A percentile compares a stretch with the other conserved stretches of the same genome.
phyloP scores from a whole-genome alignment of 1,140 invertebrate genomes.

The Zaprionus capensis region DNA sequence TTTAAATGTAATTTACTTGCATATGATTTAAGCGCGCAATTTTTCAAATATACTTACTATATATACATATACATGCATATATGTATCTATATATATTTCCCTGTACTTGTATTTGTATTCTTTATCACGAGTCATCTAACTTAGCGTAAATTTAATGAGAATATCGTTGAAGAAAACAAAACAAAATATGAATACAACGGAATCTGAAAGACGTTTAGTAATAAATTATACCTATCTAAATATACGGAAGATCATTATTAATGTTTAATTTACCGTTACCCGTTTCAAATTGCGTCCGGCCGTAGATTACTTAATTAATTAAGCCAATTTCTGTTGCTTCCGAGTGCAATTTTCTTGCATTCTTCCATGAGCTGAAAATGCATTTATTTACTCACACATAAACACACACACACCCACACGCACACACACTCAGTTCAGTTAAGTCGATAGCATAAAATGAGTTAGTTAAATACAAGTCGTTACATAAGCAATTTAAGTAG shows the following conservation, averaged over 20 bases:
- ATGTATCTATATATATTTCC: slow-evolving; percentile 23
- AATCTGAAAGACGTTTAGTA: slow-evolving; percentile 25
- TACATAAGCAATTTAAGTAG: slow-evolving; percentile 82
- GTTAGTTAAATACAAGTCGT: slow-evolving; percentile 74
- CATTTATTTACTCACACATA: slow-evolving; percentile 25
- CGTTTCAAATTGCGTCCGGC: slow-evolving; percentile 16
- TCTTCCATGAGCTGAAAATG: slow-evolving; percentile 34
- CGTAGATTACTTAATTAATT: slow-evolving; percentile 1
- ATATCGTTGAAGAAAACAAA: slow-evolving; percentile 30
- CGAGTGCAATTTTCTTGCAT: slow-evolving; percentile 13
- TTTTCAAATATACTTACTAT: slow-evolving; percentile 26
- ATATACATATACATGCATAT: slow-evolving; percentile 19
- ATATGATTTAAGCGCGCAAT: slow-evolving; percentile 71
- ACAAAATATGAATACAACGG: neutral
- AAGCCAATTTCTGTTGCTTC: slow-evolving; percentile 12
- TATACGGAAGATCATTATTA: slow-evolving; percentile 34
- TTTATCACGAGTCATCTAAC: slow-evolving; percentile 52
- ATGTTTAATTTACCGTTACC: slow-evolving; percentile 35
- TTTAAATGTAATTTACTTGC: slow-evolving; percentile 73
- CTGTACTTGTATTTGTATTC: slow-evolving; percentile 33
- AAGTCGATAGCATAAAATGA: slow-evolving; percentile 66
- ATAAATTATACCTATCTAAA: slow-evolving; percentile 30
- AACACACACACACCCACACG: slow-evolving; percentile 15
- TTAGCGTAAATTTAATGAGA: slow-evolving; percentile 44
- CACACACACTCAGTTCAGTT: slow-evolving; percentile 55